Evolutionary conservation across 2,888 invertebrate species (phyloP).

Genomic region (Pterostichus madidus): DNA sequence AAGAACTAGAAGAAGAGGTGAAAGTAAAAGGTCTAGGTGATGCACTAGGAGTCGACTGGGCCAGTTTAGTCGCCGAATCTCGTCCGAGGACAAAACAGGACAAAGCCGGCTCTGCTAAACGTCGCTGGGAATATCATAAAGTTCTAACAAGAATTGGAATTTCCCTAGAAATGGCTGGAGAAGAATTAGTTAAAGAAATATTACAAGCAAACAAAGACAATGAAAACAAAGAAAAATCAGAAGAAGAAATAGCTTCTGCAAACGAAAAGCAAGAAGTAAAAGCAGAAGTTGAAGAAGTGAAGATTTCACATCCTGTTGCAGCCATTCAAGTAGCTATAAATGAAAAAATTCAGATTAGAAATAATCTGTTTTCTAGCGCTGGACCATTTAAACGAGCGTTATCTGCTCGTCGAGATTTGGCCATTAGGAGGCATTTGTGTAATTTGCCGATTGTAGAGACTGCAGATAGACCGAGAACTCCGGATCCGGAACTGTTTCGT

Average conservation of each 20-base stretch:
- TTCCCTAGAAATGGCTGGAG: constrained; percentile 88
- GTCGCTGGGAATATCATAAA: constrained; percentile 89
- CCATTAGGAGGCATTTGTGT: constrained; percentile 85
- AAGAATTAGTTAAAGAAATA: constrained; percentile 79
- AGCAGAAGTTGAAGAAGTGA: constrained; percentile 69
- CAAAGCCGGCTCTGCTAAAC: constrained; percentile 81
- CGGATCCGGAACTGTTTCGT: constrained; percentile 75
- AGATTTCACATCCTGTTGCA: constrained; percentile 79
- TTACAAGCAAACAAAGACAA: constrained; percentile 75
- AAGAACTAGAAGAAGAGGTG: constrained; percentile 91
- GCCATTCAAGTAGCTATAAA: constrained; percentile 82
- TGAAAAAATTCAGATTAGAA: constrained; percentile 81
- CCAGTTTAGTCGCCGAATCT: constrained; percentile 91
- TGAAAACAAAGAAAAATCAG: constrained; percentile 71
- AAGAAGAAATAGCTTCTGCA: constrained; percentile 68
- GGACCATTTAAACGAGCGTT: constrained; percentile 88
- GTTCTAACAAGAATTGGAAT: constrained; percentile 90
- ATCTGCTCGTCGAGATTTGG: constrained; percentile 89
- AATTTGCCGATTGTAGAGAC: constrained; percentile 83
- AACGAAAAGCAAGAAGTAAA: constrained; percentile 65
- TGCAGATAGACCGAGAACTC: constrained; percentile 75
- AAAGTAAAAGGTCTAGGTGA: constrained; percentile 89
- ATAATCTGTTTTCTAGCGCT: constrained; percentile 83
- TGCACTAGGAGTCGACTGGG: constrained; percentile 97
- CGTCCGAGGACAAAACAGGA: constrained; percentile 78